Conservation (phyloP, 2,797 vertebrate species). For the Spondyliosoma cantharus region DNA sequence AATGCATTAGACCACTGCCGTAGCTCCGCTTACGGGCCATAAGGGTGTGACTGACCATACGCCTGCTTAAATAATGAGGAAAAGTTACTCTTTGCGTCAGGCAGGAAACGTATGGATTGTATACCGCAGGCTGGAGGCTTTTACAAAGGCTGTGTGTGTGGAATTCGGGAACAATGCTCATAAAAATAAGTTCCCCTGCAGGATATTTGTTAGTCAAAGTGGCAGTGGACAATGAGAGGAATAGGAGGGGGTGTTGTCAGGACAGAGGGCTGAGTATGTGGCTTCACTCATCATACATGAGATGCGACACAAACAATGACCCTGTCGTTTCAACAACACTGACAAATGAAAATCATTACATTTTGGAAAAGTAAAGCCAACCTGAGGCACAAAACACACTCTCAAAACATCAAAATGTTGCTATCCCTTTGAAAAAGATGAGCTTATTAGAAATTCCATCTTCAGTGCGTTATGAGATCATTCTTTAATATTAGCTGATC, state of each 20-base stretch:
- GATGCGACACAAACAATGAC: slow-evolving; percentile 5
- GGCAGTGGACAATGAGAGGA: slow-evolving; percentile 6
- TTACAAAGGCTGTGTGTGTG: slow-evolving; percentile 3
- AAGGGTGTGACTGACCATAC: slow-evolving; percentile 71
- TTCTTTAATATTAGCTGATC: background rate
- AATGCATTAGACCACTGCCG: slow-evolving; percentile 71
- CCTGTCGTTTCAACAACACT: background rate
- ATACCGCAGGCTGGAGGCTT: background rate
- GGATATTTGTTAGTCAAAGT: slow-evolving; percentile 70
- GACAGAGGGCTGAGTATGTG: background rate
- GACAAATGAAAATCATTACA: background rate
- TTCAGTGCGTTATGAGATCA: background rate
- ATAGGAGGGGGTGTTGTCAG: slow-evolving; percentile 19
- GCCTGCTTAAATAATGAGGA: slow-evolving; percentile 52
- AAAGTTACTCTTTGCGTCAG: slow-evolving; percentile 57
- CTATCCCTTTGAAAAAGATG: background rate
- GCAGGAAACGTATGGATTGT: slow-evolving; percentile 39
- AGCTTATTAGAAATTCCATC: background rate
- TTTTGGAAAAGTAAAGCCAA: slow-evolving; percentile 5
- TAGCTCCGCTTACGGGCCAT: slow-evolving; percentile 69
- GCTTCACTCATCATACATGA: background rate
- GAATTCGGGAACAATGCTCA: slow-evolving; percentile 29
- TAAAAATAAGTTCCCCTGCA: slow-evolving; percentile 16
- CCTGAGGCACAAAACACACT: background rate
- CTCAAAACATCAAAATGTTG: background rate